Evolutionary conservation across 2,888 invertebrate genomes (phyloP), one percentile per base, ranked within the genome.

Genomic region (Ormia ochracea): DNA sequence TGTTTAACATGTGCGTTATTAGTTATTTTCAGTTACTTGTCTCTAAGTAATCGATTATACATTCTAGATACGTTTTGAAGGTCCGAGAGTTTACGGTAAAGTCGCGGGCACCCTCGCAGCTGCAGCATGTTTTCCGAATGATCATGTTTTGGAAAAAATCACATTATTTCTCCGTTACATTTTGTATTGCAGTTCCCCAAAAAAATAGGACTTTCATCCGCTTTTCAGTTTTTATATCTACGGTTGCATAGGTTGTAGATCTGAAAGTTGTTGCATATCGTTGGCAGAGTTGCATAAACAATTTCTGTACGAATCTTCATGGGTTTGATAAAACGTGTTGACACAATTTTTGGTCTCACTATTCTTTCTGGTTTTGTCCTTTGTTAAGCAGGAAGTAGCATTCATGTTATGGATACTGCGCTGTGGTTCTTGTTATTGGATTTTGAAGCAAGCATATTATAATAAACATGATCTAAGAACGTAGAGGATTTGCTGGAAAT

Each of bases 271-370:
- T 12, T 14, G 43, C 17, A 56, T 10, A 12, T 23, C 23, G 10
- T 17, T 12, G 48, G 4, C 4, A 14, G 10, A n/a, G 19, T 17
- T 31, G 38, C 12, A 28, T 31, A 52, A 23, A 9, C 3, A 31
- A 14, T 58, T 12, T 61, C 38, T 31, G 23, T 73, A 43, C 54
- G 54, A 63, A 54, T 54, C 63, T 73, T 63, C 5, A 36, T 45
- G 36, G 45, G 21, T 63, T 68, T 75, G 59, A 61, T 68, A 61
- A 70, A 79, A 73, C 80, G 74, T 82, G 76, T 82, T 82, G 82
- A 81, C 81, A 81, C 76, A 76, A 77, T 81, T 82, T 82, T 82
- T 58, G 70, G 80, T 75, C 65, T 70, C 66, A 65, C 72, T 17
- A 59, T 72, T 72, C 19, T 54, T 68, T 38, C 69, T 61, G 38